phyloP scores from a whole-genome alignment of 2,113 vertebrate species.

The Ceuthmochares aereus region DNA sequence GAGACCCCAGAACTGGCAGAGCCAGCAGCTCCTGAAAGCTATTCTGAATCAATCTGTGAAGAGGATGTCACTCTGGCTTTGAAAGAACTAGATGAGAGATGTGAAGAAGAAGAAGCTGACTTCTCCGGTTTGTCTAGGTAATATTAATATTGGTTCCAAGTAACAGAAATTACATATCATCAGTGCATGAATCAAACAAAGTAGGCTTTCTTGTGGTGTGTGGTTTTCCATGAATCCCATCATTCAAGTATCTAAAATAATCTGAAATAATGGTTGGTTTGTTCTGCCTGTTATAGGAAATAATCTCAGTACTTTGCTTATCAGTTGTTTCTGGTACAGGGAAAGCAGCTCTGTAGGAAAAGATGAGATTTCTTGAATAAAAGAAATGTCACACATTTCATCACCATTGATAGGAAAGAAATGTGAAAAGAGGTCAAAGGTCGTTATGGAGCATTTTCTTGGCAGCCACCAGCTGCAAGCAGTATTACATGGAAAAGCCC shows the following conservation, averaged over 20 bases:
- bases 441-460: background rate
- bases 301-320: background rate
- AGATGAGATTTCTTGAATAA: background rate
- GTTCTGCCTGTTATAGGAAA: background rate
- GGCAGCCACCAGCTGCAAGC: background rate
- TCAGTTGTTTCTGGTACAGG: background rate
- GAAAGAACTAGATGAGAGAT: slow-evolving; percentile 95
- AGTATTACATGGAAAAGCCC: background rate
- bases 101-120: slow-evolving; percentile 94
- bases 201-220: background rate
- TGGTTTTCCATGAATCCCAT: background rate
- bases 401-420: background rate
- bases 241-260: background rate
- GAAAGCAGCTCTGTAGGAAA: background rate
- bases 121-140: slow-evolving; percentile 94
- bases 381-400: background rate
- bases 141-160: background rate
- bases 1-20: slow-evolving; percentile 84
- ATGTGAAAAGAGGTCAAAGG: background rate
- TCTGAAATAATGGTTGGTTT: background rate
- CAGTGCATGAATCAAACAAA: background rate
- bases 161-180: background rate
- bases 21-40: slow-evolving; percentile 81
- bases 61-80: slow-evolving; percentile 95
- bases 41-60: slow-evolving; percentile 89